Evolutionary conservation across 2,113 vertebrate genomes (phyloP), one percentile per base, ranked within the genome.

Genomic region (Synchiropus splendidus): DNA sequence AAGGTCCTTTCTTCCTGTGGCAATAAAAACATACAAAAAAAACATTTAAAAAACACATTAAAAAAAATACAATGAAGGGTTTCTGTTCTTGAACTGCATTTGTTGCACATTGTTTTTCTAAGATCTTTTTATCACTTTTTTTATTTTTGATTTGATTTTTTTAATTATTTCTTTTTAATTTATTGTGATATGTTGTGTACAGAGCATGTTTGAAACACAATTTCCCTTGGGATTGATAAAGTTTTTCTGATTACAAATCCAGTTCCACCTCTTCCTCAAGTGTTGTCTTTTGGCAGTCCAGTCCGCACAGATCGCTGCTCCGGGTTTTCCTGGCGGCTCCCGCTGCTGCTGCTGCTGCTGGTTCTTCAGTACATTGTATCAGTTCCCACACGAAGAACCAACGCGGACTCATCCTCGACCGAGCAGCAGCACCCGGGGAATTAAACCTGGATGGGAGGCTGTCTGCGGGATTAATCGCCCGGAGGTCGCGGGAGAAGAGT

Each of bases 331-430:
- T 14, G 1, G 1, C 49, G 35, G 41, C 81, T 64, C 78, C 49
- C 60, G 16, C 40, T 17, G 27, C 30, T 32, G 27, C 27, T 32
- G 13, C 41, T 42, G 48, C 72, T 63, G 73, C 75, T 39, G 64
- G 69, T 74, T 58, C 56, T 74, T 64, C 75, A 77, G 77, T 84
- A 85, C 86, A 85, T 83, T 83, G 83, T 84, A 83, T 84, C 79
- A 56, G 75, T 79, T 78, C 75, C 77, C 75, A 81, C 74, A 78
- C 63, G 64, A 48, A 78, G 70, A 67, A 59, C 27, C 69, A 59
- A 48, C 42, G 35, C 58, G 49, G 63, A 34, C 58, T 59, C 66
- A 39, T 59, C 53, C 54, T 51, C n/a, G 60, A 64, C 58, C 62
- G 67, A 56, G 9, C 47, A 74, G 9, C 47, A 74, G 66, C 27